Base-by-base conservation (phyloP, 2,888 invertebrate genomes). In the Hedya salicella region DNA sequence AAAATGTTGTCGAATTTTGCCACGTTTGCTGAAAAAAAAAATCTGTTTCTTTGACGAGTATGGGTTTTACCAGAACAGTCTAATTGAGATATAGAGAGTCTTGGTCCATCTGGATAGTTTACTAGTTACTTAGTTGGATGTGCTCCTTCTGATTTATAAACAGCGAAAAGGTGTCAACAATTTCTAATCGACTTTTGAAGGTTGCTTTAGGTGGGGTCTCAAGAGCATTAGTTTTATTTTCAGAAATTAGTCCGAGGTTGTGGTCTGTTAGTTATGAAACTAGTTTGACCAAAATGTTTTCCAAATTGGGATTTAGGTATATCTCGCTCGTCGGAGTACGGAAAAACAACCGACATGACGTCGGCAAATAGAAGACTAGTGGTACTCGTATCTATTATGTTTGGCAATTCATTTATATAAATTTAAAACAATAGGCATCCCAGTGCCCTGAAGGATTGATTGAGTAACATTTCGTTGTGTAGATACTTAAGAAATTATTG, bases 341-440 rank as follows among this genome's bases (percentile, higher is more conserved):
- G 46, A 19, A 46, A 46, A 16, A 46, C 46, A 8, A 46, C 46
- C 16, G 46, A 46, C 2, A 46, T 46, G 16, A 19, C 46, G 8
- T 46, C 46, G 8, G 19, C 46, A 46, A 46, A 46, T 5, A 46
- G 19, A 16, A 17, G 2, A 11, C 46, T 46, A 8, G 46, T 14
- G 6, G 46, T 8, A 11, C n/a, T n/a, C n/a, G n/a, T n/a, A n/a
- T 46, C 16, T 46, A 46, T 46, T 14, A n/a, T n/a, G n/a, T n/a
- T n/a, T n/a, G n/a, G n/a, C n/a, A n/a, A n/a, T n/a, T n/a, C n/a
- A n/a, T n/a, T n/a, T n/a, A n/a, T n/a, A n/a, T n/a, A n/a, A n/a
- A n/a, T n/a, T n/a, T n/a, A n/a, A n/a, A n/a, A n/a, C n/a, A n/a
- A n/a, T n/a, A n/a, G n/a, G n/a, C n/a, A n/a, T n/a, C n/a, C n/a